These are phyloP conservation scores for Manduca sexta DNA, from an alignment of 1,140 invertebrate species.

Conservation along the genomic window DNA sequence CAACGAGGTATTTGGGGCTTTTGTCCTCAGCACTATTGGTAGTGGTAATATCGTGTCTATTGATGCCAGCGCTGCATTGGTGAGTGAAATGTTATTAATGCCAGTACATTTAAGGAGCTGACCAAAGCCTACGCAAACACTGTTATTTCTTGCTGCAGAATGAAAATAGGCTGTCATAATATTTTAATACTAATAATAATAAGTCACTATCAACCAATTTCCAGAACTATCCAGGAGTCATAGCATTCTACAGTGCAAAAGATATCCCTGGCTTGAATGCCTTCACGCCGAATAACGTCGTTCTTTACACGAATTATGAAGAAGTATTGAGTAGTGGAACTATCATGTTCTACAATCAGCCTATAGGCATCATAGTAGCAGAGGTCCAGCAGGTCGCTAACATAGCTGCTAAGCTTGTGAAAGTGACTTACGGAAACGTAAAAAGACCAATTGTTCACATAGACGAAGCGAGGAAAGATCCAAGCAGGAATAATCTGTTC, in stretches of 20 bases:
- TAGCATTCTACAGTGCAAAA: slow-evolving; percentile 79
- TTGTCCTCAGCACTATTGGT: slow-evolving; percentile 74
- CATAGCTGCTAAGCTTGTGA: slow-evolving; percentile 77
- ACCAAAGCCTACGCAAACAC: too few species aligned
- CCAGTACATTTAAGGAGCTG: too few species aligned
- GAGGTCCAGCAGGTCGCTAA: slow-evolving; percentile 75
- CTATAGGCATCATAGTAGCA: slow-evolving; percentile 82
- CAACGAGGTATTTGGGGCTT: slow-evolving; percentile 77
- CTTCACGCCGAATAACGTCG: slow-evolving; percentile 40
- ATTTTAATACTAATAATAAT: not conserved
- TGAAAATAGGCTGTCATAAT: not conserved
- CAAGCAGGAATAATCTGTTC: slow-evolving; percentile 24
- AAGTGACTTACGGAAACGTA: slow-evolving; percentile 73
- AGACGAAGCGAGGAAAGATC: slow-evolving; percentile 32
- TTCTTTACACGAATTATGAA: slow-evolving; percentile 38
- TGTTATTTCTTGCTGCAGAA: too few species aligned
- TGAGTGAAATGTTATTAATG: slow-evolving; percentile 26
- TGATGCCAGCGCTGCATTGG: slow-evolving; percentile 76
- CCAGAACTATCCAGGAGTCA: slow-evolving; percentile 78
- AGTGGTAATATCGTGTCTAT: slow-evolving; percentile 74
- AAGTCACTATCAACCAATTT: too few species aligned
- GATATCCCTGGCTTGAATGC: slow-evolving; percentile 84
- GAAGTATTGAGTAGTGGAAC: slow-evolving; percentile 66
- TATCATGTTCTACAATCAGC: slow-evolving; percentile 80
- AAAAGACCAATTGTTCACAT: slow-evolving; percentile 35